Evolutionary conservation across 2,113 vertebrate species (phyloP), one percentile per base, ranked within the genome.

Genomic region (Nesoenas mayeri): DNA sequence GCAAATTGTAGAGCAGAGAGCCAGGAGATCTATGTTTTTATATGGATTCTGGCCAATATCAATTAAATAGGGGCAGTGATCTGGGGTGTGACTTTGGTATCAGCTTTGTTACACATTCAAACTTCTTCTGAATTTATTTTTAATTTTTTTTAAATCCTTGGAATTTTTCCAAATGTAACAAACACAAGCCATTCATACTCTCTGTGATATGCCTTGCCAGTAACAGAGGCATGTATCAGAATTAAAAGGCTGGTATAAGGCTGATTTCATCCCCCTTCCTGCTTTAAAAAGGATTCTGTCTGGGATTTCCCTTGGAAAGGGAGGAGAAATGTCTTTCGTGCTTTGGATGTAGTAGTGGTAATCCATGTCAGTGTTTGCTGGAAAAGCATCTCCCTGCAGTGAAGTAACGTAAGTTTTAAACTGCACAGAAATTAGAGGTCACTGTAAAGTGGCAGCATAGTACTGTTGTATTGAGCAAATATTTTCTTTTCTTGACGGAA

Each of bases 121-220:
- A 51, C 73, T 95, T 40, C 92, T 96, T 97, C 75, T 95, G 47
- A 83, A 65, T 87, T 80, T 95, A n/a, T 82, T 14, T 21, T 38
- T 38, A 38, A 38, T 38, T 53, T 62, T 73, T 47, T 47, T 86
- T 53, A 10, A 85, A 53, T 94, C 2, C 19, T 93, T 98, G 96
- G 95, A 96, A 47, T 85, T 78, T 92, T 85, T 95, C 96, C 95
- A 97, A 95, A 82, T 79, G 79, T 94, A 96, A 95, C 71, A 94
- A 87, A 96, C 83, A 26, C 81, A 87, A 91, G 79, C 54, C 96
- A 89, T 95, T 92, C 71, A 78, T 95, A 65, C 44, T 92, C 29
- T 64, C 5, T 29, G 22, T 20, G 3, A 65, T 64, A 31, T 67
- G 53, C 61, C 47, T 95, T 95, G 78, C 70, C 85, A 58, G n/a